phyloP scores from a whole-genome alignment of 2,113 vertebrate species.

The Cyanoderma ruficeps region DNA sequence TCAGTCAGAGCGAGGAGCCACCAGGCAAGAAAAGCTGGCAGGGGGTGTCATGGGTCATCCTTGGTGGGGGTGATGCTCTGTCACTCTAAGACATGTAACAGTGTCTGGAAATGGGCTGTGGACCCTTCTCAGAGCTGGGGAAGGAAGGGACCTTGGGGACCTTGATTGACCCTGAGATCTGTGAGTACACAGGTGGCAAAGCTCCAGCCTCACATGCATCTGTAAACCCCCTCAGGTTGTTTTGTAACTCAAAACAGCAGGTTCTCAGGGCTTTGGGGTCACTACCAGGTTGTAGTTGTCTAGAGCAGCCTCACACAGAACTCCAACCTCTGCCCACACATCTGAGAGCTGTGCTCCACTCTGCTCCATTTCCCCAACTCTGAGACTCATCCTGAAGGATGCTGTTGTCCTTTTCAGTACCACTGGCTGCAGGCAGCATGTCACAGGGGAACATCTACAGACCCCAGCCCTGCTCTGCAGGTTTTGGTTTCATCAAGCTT shows the following conservation, averaged over 20 bases:
- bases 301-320: not conserved
- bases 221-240: not conserved
- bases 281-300: not conserved
- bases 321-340: not conserved
- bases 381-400: not conserved
- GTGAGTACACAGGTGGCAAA: fast-evolving
- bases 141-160: not conserved
- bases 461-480: not conserved
- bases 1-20: not conserved
- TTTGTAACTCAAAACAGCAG: not conserved
- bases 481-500: not conserved
- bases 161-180: not conserved
- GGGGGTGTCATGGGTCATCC: fast-evolving
- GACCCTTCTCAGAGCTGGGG: not conserved
- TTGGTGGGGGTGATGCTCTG: not conserved
- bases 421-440: not conserved
- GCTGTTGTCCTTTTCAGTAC: not conserved
- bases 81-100: fast-evolving
- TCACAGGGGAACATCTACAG: not conserved
- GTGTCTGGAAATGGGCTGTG: not conserved
- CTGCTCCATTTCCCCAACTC: not conserved
- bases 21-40: not conserved
- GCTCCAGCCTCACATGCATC: not conserved
- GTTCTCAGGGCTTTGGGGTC: not conserved
- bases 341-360: not conserved